A percentile compares a stretch with the other conserved stretches of the same genome.
Conservation (phyloP, 2,888 invertebrate species). For the Arrhopalites spinosus region DNA sequence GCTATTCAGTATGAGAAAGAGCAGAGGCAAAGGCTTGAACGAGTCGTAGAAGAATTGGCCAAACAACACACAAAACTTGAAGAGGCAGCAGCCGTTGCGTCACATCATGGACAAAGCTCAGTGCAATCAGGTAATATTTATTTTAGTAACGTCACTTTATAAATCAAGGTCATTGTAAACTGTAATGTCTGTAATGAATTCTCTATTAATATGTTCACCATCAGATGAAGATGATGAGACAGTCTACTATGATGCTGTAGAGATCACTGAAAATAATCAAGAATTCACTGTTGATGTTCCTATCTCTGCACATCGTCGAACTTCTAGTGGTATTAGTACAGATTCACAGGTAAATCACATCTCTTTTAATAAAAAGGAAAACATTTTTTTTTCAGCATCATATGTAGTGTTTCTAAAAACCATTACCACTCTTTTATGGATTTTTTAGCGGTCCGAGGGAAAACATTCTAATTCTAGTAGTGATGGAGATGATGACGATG, state of each 20-base stretch:
- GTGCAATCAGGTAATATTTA: no score
- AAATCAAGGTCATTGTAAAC: no score
- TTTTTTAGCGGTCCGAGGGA: constrained; percentile 56
- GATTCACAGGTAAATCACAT: constrained; percentile 58
- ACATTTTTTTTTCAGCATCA: no score
- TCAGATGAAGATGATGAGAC: constrained; percentile 68
- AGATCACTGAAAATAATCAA: constrained; percentile 55
- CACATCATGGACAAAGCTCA: constrained; percentile 41
- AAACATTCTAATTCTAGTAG: constrained; percentile 59
- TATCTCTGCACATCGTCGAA: constrained; percentile 57
- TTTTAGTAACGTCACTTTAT: no score
- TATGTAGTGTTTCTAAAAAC: no score
- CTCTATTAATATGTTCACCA: no score
- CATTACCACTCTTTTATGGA: no score
- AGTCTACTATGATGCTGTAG: constrained; percentile 69
- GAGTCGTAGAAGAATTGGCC: constrained; percentile 96
- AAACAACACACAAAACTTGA: constrained; percentile 95
- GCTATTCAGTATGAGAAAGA: constrained; percentile 93
- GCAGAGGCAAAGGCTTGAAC: constrained; percentile 87
- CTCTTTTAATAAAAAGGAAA: not conserved
- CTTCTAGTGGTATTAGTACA: constrained; percentile 58
- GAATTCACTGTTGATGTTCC: constrained; percentile 56
- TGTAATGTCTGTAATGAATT: no score
- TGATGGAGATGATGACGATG: constrained; percentile 58
- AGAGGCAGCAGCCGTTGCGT: constrained; percentile 67